Percentiles rank a stretch among this genome's conserved stretches.
These are phyloP conservation scores for Amiota minor DNA, from an alignment of 2,888 invertebrate species.

Conservation along the genomic window DNA sequence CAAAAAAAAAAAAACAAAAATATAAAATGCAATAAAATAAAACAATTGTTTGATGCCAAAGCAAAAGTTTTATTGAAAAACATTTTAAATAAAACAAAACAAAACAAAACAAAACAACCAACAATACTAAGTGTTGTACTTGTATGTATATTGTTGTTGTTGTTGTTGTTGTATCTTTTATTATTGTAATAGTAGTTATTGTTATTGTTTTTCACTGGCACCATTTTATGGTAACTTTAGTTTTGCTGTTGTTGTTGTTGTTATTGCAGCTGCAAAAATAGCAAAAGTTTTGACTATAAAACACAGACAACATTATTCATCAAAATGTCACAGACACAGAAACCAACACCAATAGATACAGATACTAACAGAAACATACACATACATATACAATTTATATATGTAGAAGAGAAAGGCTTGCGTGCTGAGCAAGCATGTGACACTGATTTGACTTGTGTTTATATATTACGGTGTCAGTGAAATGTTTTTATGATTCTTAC, in stretches of 20 bases:
- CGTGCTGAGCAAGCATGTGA: not conserved
- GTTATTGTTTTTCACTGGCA: too few species aligned
- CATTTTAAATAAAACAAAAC: conserved; percentile 52
- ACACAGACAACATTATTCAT: conserved; percentile 52
- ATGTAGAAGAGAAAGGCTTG: not conserved
- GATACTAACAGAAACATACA: not conserved
- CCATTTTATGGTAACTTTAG: too few species aligned
- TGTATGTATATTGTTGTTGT: not conserved
- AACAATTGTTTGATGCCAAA: conserved; percentile 53
- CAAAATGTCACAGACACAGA: conserved; percentile 39
- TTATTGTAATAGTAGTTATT: not conserved
- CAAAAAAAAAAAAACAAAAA: not conserved
- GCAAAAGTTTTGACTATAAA: conserved; percentile 46
- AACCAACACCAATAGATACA: not conserved
- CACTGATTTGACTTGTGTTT: conserved; percentile 19
- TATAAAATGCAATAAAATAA: conserved; percentile 25
- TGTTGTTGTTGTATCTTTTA: not conserved
- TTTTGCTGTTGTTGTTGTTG: not conserved
- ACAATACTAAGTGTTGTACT: not conserved
- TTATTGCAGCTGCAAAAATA: conserved; percentile 13
- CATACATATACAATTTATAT: too few species aligned
- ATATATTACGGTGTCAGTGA: not conserved
- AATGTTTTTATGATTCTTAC: too few species aligned
- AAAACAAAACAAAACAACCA: not conserved
- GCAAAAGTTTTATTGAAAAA: conserved; percentile 65